These are phyloP conservation scores for Clarias pachynema DNA, from an alignment of 2,797 vertebrate genomes.

Conservation along the genomic window DNA sequence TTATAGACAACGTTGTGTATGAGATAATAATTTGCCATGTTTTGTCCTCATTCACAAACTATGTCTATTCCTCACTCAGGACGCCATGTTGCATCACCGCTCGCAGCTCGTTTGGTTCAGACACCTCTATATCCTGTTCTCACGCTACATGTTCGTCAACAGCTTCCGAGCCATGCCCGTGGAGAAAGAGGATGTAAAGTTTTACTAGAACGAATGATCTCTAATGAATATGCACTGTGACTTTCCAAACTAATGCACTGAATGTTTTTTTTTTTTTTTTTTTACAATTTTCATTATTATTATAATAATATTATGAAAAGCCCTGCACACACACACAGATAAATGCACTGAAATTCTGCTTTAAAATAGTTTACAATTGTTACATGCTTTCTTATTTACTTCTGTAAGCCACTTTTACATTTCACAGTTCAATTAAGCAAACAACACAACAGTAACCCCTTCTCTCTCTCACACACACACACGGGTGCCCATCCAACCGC, in stretches of 20 bases:
- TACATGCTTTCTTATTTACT: constrained; percentile 14
- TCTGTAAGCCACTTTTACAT: neutral
- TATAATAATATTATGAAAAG: neutral
- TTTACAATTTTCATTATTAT: neutral
- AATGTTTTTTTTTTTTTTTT: neutral
- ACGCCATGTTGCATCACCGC: constrained; percentile 87
- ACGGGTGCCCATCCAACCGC: neutral
- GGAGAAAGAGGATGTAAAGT: constrained; percentile 69
- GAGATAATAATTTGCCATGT: no score
- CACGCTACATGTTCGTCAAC: constrained; percentile 92
- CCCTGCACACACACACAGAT: neutral
- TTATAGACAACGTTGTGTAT: no score
- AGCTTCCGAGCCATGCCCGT: constrained; percentile 80
- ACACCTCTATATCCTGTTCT: constrained; percentile 83
- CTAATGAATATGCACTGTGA: neutral
- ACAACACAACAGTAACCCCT: neutral
- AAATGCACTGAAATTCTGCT: neutral
- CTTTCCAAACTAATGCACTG: constrained; percentile 35
- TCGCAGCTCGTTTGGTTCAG: constrained; percentile 96
- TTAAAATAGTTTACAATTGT: neutral
- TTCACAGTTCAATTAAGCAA: neutral
- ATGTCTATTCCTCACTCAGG: constrained; percentile 66
- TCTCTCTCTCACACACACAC: neutral
- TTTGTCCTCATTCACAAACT: neutral
- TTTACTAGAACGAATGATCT: constrained; percentile 63